Conservation (phyloP, 2,113 vertebrate species). For the Limanda limanda region DNA sequence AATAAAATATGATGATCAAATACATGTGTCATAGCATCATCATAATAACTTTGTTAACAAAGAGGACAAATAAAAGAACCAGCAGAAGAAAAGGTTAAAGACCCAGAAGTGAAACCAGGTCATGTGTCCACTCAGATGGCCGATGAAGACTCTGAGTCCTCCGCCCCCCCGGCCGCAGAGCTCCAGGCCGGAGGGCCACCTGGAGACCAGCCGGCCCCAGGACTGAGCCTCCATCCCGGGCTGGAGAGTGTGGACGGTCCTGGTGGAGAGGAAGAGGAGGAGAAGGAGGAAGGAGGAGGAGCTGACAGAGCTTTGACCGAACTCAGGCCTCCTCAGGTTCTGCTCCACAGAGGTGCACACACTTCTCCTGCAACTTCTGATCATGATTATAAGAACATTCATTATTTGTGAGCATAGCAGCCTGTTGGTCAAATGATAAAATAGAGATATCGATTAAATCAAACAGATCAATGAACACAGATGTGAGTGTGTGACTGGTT, state of each 20-base stretch:
- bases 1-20: not conserved
- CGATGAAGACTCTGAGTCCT: conserved; percentile 9
- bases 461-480: no score
- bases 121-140: conserved; percentile 27
- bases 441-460: no score
- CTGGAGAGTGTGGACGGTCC: not conserved
- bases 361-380: no score
- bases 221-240: not conserved
- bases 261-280: not conserved
- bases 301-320: not conserved
- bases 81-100: no score
- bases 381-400: no score
- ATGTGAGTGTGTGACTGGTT: no score
- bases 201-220: not conserved
- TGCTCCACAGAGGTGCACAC: conserved; percentile 37
- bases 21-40: not conserved
- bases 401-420: not conserved
- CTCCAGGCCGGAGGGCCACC: not conserved
- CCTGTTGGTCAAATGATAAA: not conserved
- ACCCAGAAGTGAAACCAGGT: not conserved
- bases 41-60: not conserved
- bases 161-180: conserved; percentile 1
- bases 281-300: conserved; percentile 5
- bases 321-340: conserved; percentile 23
- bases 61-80: not conserved